Evolutionary conservation across 92 coral and sea anemone species (phyloP).

Genomic region (Galaxea fascicularis): DNA sequence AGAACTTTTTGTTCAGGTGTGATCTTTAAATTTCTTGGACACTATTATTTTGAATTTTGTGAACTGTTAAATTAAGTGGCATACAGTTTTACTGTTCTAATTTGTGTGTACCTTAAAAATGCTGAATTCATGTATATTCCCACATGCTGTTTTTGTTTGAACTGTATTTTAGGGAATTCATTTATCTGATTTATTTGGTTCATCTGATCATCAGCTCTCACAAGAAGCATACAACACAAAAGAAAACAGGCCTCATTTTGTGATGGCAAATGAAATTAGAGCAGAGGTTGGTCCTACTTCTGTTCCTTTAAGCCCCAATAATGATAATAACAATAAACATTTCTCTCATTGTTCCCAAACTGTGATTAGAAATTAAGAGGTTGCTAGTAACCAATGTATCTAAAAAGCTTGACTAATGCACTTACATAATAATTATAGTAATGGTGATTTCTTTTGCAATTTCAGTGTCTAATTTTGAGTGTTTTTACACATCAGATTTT

Average conservation of each 20-base stretch:
- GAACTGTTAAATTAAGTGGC: too few relatives aligned
- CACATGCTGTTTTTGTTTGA: too few relatives aligned
- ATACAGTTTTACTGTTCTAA: too few relatives aligned
- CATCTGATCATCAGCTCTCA: conserved; percentile 59
- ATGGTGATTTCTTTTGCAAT: too few relatives aligned
- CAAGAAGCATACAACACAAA: conserved; percentile 92
- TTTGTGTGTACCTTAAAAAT: too few relatives aligned
- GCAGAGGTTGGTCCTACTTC: conserved; percentile 75
- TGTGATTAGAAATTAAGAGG: neutral
- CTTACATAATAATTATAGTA: too few relatives aligned
- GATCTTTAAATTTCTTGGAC: neutral
- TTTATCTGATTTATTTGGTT: neutral
- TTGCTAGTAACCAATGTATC: neutral
- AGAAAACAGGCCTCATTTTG: conserved; percentile 75
- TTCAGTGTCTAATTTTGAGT: neutral
- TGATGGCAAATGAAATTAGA: conserved; percentile 87
- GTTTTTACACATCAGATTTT: conserved; percentile 64
- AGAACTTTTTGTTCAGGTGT: conserved; percentile 88
- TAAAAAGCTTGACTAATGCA: too few relatives aligned
- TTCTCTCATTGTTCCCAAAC: too few relatives aligned
- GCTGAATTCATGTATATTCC: too few relatives aligned
- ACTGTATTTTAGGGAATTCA: too few relatives aligned
- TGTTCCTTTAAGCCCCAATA: neutral
- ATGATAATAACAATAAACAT: too few relatives aligned
- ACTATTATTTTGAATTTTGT: too few relatives aligned